phyloP scores from a whole-genome alignment of 2,888 invertebrate species.

The Chromoteleia sp. region DNA sequence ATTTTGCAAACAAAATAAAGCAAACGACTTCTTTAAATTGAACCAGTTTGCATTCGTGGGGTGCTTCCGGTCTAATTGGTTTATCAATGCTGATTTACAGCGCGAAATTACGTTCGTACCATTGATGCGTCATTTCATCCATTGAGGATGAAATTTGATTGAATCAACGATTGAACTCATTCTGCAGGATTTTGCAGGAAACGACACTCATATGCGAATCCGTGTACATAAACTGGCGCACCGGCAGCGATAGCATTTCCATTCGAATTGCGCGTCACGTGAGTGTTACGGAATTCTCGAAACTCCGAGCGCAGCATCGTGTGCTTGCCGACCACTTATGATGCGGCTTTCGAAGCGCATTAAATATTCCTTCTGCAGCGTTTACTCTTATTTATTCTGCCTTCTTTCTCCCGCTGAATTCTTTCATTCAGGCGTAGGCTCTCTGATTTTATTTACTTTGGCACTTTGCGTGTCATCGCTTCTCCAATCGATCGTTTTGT shows the following conservation, averaged over 20 bases:
- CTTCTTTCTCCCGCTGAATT: slow-evolving; percentile 56
- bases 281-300: slow-evolving; percentile 63
- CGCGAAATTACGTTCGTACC: slow-evolving; percentile 41
- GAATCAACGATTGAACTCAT: slow-evolving; percentile 59
- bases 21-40: neutral
- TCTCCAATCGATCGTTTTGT: slow-evolving; percentile 58
- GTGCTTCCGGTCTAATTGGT: slow-evolving; percentile 42
- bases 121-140: slow-evolving; percentile 52
- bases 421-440: slow-evolving; percentile 59
- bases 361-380: slow-evolving; percentile 66
- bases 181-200: slow-evolving; percentile 57
- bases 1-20: slow-evolving; percentile 5
- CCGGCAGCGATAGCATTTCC: slow-evolving; percentile 56
- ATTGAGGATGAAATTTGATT: too few relatives aligned
- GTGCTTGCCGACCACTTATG: slow-evolving; percentile 67
- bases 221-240: slow-evolving; percentile 55
- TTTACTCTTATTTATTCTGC: slow-evolving; percentile 65
- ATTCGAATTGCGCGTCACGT: slow-evolving; percentile 65
- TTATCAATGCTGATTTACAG: slow-evolving; percentile 49
- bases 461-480: slow-evolving; percentile 66
- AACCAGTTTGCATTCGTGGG: slow-evolving; percentile 18
- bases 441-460: slow-evolving; percentile 68
- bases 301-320: slow-evolving; percentile 58
- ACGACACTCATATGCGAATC: slow-evolving; percentile 55
- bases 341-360: slow-evolving; percentile 65